Conservation (phyloP, 1,140 invertebrate genomes). For the Apis florea region DNA sequence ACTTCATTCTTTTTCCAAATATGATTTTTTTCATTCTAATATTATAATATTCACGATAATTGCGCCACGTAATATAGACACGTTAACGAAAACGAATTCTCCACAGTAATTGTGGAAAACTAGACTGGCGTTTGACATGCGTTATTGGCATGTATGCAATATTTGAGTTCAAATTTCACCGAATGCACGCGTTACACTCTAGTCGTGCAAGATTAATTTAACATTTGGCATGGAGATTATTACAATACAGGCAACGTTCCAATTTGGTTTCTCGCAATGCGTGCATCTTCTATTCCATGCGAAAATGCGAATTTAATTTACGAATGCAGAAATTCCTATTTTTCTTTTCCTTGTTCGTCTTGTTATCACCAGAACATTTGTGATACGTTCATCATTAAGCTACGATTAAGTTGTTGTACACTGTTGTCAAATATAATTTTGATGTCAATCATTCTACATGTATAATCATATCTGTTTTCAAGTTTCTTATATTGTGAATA, state of each 20-base stretch:
- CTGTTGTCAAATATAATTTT: too few species aligned
- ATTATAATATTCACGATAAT: neutral
- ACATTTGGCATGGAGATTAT: neutral
- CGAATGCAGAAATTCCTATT: neutral
- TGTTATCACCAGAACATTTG: neutral
- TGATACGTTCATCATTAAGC: too few species aligned
- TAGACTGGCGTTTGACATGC: neutral
- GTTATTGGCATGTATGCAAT: neutral
- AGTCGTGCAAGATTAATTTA: neutral
- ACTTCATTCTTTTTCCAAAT: too few species aligned
- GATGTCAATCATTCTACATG: too few species aligned
- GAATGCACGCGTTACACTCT: neutral
- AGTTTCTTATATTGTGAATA: too few species aligned
- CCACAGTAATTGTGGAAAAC: neutral
- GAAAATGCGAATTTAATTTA: neutral
- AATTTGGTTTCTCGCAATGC: neutral
- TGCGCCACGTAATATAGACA: neutral
- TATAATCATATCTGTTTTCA: too few species aligned
- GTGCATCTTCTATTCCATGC: neutral
- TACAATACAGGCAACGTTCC: neutral
- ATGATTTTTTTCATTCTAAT: neutral
- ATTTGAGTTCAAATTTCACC: neutral
- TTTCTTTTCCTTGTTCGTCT: rapidly evolving
- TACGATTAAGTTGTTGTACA: too few species aligned
- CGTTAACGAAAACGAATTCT: neutral